phyloP scores from a whole-genome alignment of 2,113 vertebrate genomes.

The Tragelaphus strepsiceros region DNA sequence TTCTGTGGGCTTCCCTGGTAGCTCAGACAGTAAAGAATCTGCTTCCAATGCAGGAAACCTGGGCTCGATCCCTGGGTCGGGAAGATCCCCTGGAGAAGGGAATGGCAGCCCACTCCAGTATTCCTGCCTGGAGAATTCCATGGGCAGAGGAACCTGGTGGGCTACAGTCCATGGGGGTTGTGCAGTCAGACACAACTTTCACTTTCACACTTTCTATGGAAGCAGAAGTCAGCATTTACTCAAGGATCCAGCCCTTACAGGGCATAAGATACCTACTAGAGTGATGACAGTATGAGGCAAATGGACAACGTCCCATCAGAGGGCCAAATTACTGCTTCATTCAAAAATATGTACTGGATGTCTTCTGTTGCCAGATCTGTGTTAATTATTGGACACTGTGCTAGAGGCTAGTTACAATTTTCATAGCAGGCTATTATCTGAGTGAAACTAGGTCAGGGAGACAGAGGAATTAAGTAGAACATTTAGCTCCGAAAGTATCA shows the following conservation, averaged over 20 bases:
- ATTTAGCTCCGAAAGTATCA: neutral
- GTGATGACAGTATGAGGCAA: neutral
- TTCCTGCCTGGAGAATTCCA: neutral
- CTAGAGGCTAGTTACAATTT: neutral
- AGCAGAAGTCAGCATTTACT: neutral
- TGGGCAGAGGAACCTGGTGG: neutral
- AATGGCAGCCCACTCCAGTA: neutral
- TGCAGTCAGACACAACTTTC: neutral
- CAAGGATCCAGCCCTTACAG: neutral
- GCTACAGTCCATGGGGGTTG: neutral
- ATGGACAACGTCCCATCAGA: neutral
- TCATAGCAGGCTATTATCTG: neutral
- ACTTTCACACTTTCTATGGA: neutral
- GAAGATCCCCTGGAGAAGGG: neutral
- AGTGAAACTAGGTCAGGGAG: neutral
- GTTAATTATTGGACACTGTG: neutral
- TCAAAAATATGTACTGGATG: neutral
- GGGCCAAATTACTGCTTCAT: neutral
- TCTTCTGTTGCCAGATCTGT: neutral
- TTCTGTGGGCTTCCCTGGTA: neutral
- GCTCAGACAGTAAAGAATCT: neutral
- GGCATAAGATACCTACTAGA: neutral
- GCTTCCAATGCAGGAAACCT: neutral
- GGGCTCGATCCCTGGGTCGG: neutral
- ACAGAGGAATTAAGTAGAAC: neutral